Conservation (phyloP, 2,113 vertebrate genomes). For the Mustela lutreola region DNA sequence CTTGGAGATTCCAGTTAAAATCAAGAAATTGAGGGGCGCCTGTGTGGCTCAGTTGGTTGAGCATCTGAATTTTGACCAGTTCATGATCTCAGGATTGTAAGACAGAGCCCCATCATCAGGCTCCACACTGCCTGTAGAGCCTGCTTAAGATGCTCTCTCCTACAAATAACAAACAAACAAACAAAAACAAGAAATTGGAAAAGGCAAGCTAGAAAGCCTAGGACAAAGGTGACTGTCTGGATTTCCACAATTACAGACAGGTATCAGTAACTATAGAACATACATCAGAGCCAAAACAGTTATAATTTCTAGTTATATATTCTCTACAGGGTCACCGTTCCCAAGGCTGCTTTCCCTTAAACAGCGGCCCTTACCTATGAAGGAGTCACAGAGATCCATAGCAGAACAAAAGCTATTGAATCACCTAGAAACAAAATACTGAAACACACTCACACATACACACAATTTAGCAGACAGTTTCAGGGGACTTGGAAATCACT, state of each 20-base stretch:
- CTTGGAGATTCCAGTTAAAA: background rate
- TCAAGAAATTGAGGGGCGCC: background rate
- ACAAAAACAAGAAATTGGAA: background rate
- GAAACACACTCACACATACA: background rate
- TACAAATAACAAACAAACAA: background rate
- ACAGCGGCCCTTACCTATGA: background rate
- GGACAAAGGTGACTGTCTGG: background rate
- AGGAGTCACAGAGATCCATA: background rate
- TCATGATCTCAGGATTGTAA: background rate
- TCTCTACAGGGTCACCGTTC: background rate
- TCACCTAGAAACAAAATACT: conserved; percentile 10
- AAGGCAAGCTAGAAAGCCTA: background rate
- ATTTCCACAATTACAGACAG: background rate
- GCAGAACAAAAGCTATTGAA: background rate
- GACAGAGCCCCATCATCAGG: background rate
- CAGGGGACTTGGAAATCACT: background rate
- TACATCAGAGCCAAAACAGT: background rate
- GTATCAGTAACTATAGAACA: background rate
- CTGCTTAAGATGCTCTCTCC: background rate
- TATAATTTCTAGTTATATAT: background rate
- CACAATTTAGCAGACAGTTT: background rate
- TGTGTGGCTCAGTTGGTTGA: background rate
- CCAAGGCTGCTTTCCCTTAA: background rate
- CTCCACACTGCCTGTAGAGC: background rate
- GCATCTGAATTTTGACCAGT: background rate